Evolutionary conservation across 1,140 invertebrate genomes (phyloP), one percentile per base, ranked within the genome.

Genomic region (Dendrolimus kikuchii): DNA sequence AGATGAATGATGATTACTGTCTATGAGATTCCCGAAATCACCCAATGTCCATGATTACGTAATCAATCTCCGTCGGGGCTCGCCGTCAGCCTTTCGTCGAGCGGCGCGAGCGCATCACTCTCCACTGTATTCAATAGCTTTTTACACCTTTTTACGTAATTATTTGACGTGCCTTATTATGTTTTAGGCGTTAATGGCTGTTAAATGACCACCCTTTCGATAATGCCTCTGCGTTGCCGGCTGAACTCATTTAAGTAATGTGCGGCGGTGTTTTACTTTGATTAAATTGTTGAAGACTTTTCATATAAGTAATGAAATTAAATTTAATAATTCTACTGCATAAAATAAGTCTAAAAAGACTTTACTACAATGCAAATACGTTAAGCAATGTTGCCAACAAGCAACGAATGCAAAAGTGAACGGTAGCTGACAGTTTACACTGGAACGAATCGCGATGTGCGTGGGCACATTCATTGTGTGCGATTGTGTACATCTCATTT

Each of bases 61-160:
- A 78, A 83, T 83, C 75, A 83, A 83, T 83, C 80, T 77, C 68
- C 70, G 77, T 81, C 77, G 68, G 39, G 55, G 57, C 37, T 58
- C 51, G 58, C 71, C 64, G 65, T 76, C 73, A 62, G 69, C 71
- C 71, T 79, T 79, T 81, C 77, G 78, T 71, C 78, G 68, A 45
- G 48, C 62, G 50, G 54, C 68, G 71, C 71, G 50, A 54, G 69
- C 68, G 68, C 68, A 73, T 62, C 65, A 63, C 51, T 68, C 70
- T 72, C 56, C 51, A 49, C 59, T 57, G 62, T 71, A 63, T 71
- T 73, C 69, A 69, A 71, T 61, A 64, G 65, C 68, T 62, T 75
- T 78, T 76, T 74, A 71, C 66, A 73, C 63, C 67, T 74, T 76
- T 71, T 77, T 77, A 70, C 61, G 57, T 72, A 73, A 76, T 74